These are phyloP conservation scores for Echinops telfairi DNA, from an alignment of 2,113 vertebrate species.

Conservation along the genomic window DNA sequence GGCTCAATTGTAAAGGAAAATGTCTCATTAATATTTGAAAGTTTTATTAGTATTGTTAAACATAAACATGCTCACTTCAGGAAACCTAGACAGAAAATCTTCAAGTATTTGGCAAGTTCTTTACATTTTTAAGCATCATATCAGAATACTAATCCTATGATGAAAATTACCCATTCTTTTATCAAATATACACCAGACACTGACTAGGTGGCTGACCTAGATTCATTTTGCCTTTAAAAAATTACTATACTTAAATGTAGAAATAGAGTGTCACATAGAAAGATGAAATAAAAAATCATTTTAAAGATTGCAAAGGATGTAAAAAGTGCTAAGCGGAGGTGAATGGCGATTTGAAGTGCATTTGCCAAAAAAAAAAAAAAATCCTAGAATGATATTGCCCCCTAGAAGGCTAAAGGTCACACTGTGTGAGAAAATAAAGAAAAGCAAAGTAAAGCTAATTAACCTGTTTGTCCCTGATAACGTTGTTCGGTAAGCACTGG, in stretches of 20 bases:
- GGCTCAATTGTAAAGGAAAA: slow-evolving; percentile 9
- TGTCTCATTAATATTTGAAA: too few species aligned
- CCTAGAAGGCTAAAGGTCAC: slow-evolving; percentile 46
- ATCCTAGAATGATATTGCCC: slow-evolving; percentile 50
- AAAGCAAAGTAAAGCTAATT: neutral
- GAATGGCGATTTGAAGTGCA: neutral
- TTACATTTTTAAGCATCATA: too few species aligned
- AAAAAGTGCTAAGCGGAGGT: neutral
- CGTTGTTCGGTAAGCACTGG: too few species aligned
- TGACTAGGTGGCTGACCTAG: neutral
- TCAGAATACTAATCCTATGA: too few species aligned
- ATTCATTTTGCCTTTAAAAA: slow-evolving; percentile 3
- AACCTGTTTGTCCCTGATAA: neutral
- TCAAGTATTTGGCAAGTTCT: too few species aligned
- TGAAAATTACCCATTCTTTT: neutral
- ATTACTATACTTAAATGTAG: neutral
- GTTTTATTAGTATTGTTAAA: too few species aligned
- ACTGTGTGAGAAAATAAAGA: slow-evolving; percentile 5
- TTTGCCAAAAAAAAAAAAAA: neutral
- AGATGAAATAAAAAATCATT: neutral
- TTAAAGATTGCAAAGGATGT: slow-evolving; percentile 21
- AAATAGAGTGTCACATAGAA: slow-evolving; percentile 22
- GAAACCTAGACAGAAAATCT: too few species aligned
- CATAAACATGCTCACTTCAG: too few species aligned
- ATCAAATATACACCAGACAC: neutral